Evolutionary conservation across 2,113 vertebrate genomes (phyloP), one percentile per base, ranked within the genome.

Genomic region (Macquaria ambigua): DNA sequence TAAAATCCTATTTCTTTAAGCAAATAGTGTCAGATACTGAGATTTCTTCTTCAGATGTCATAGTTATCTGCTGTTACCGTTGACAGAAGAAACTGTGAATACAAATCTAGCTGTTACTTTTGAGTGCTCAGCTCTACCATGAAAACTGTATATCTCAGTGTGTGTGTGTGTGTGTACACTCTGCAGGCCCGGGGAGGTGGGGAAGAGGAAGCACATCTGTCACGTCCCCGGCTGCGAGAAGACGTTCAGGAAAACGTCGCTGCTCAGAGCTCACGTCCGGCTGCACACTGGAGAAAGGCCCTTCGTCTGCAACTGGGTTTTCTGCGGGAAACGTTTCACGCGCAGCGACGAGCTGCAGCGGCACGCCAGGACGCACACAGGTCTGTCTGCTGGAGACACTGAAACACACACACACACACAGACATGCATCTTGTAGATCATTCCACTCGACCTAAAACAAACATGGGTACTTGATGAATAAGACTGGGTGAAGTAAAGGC

Each of bases 161-260:
- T 53, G 53, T 53, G 61, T 39, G 1, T 31, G 3, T 66, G 20
- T 69, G 46, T 43, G 23, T 12, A 0, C 11, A 0, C 77, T 23
- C 5, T 70, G 21, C 91, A 99, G 98, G 95, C 97, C 96, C 0
- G 97, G 97, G 2, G 97, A 99, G 11, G 94, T 97, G 1, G 98
- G 97, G 0, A 99, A 99, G 93, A 97, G 98, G 95, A 99, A 98
- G 92, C 98, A 99, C 76, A 97, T 99, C 90, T 99, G 98, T 86
- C 98, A 99, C 80, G 97, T 99, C 87, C 96, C 97, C 0, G 98
- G 98, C 88, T 99, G 98, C 0, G 98, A 98, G 41, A 97, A 97
- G 89, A 98, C 97, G 0, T 99, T 99, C 95, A 96, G 98, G 74
- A 99, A 99, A 93, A 99, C 98, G 0, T 99, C 98, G 0, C 92